Evolutionary conservation across 1,140 invertebrate genomes (phyloP).

Genomic region (Drosophila baimaii): DNA sequence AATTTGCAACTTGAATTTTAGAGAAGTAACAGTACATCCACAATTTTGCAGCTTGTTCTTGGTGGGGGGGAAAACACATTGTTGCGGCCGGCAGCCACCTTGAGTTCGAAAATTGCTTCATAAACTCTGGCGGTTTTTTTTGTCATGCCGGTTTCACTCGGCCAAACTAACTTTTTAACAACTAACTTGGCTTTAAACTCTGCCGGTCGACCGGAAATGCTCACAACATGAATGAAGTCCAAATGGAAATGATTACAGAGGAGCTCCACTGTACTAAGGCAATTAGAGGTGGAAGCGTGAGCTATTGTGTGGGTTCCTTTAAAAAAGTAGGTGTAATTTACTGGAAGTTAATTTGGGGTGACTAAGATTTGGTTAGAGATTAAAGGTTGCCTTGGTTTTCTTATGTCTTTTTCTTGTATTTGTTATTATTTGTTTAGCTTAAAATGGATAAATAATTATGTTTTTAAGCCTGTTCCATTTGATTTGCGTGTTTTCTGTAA

Average conservation of each 20-base stretch:
- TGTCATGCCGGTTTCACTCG: constrained; percentile 55
- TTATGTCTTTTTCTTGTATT: not conserved
- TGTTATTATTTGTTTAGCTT: too few species aligned
- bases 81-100: constrained; percentile 21
- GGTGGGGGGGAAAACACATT: constrained; percentile 41
- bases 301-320: constrained; percentile 1
- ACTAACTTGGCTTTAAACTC: constrained; percentile 36
- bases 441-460: not conserved
- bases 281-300: constrained; percentile 42
- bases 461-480: not conserved
- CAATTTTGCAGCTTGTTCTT: constrained; percentile 71
- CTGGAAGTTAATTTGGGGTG: not conserved
- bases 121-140: constrained; percentile 58
- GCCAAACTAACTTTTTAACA: constrained; percentile 1
- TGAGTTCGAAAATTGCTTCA: constrained; percentile 42
- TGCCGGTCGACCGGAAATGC: constrained; percentile 61
- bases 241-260: constrained; percentile 54
- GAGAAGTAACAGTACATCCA: constrained; percentile 61
- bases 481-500: not conserved
- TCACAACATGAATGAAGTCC: constrained; percentile 38
- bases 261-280: constrained; percentile 33
- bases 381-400: not conserved
- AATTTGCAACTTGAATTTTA: constrained; percentile 75
- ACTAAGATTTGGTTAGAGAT: not conserved
- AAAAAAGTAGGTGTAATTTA: constrained; percentile 16